Evolutionary conservation across 2,888 invertebrate species (phyloP).

Genomic region (Archaeoteleia sp.): DNA sequence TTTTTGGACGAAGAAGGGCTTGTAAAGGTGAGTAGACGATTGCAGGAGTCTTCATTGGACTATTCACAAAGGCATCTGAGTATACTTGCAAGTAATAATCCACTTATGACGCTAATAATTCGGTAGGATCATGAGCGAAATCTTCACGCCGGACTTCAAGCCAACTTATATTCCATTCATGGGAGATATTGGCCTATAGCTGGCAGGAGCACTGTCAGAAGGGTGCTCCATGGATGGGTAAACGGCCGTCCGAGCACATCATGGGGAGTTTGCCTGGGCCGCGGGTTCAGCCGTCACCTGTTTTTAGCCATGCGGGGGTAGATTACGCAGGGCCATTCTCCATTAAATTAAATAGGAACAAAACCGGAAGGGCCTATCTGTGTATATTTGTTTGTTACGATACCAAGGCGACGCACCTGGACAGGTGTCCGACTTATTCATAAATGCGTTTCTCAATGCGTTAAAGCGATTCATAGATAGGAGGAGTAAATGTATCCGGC

Average conservation of each 20-base stretch:
- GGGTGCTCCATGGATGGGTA: constrained; percentile 33
- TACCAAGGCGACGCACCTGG: constrained; percentile 14
- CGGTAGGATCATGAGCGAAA: background rate
- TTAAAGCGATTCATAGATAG: constrained; percentile 49
- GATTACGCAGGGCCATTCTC: constrained; percentile 16
- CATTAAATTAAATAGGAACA: constrained; percentile 15
- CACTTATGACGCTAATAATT: constrained; percentile 19
- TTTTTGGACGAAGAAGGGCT: no score
- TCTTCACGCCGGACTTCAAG: constrained; percentile 11
- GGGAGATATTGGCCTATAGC: constrained; percentile 34
- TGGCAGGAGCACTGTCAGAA: constrained; percentile 24
- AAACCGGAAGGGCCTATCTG: constrained; percentile 17
- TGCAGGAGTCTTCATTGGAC: no score
- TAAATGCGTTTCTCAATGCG: constrained; percentile 42
- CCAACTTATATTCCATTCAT: constrained; percentile 10
- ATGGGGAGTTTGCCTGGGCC: constrained; percentile 46
- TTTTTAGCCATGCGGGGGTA: constrained; percentile 50
- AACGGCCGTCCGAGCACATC: constrained; percentile 15
- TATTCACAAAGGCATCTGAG: constrained; percentile 14
- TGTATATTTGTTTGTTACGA: constrained; percentile 9
- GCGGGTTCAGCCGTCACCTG: constrained; percentile 46
- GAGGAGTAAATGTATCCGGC: constrained; percentile 31
- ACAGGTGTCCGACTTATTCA: constrained; percentile 44
- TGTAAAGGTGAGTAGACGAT: no score
- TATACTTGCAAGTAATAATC: constrained; percentile 20